Evolutionary conservation across 2,113 vertebrate genomes (phyloP).

Genomic region (Pelecanoides urinatrix): DNA sequence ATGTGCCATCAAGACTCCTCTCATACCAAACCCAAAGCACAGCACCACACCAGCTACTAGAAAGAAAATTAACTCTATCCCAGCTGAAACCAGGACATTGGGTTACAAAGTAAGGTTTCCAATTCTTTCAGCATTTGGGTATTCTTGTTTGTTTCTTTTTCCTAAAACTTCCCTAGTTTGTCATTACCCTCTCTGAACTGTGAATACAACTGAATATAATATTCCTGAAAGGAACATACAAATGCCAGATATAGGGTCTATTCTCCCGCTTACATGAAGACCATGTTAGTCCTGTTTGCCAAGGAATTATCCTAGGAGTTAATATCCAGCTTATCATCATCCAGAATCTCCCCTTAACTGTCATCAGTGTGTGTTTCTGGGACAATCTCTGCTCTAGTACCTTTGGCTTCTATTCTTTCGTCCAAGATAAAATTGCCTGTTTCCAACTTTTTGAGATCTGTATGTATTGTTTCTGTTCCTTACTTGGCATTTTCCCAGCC

Average conservation of each 20-base stretch:
- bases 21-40: no score
- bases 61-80: no score
- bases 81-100: no score
- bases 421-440: not conserved
- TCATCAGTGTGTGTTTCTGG: not conserved
- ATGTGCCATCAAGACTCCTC: no score
- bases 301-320: not conserved
- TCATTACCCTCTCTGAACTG: not conserved
- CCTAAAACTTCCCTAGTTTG: not conserved
- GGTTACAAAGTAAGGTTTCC: not conserved
- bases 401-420: not conserved
- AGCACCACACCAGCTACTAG: no score
- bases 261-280: not conserved
- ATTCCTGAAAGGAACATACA: not conserved
- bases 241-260: not conserved
- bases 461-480: not conserved
- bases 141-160: not conserved
- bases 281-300: not conserved
- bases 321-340: not conserved
- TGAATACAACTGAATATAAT: not conserved
- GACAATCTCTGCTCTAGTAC: not conserved
- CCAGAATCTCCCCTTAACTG: not conserved
- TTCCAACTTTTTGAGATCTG: not conserved
- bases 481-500: not conserved
- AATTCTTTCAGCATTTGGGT: not conserved